Evolutionary conservation across 2,888 invertebrate species (phyloP), one percentile per base, ranked within the genome.

Genomic region (Laspeyria flexula): DNA sequence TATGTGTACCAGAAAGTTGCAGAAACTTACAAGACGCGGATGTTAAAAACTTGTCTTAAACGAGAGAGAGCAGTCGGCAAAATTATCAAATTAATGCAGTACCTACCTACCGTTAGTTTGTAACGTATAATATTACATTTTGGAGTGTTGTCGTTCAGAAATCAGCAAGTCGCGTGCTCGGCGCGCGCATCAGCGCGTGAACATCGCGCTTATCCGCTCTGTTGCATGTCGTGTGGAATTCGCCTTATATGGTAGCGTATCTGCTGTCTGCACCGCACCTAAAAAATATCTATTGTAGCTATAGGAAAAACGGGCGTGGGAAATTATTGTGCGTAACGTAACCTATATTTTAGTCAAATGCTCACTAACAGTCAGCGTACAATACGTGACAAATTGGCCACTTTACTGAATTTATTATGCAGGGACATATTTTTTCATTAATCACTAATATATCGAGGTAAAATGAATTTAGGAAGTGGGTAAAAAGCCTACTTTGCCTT

Each of bases 221-320:
- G 75, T 56, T 76, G 79, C 74, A 69, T 77, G 69, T 64, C 71
- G 76, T 68, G 71, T 73, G 84, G 85, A 83, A 88, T 87, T 85
- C 86, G 69, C 90, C 90, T 75, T 89, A 88, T 89, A 89, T 86
- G 88, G 88, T 74, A 73, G 60, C 71, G 64, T 69, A 63, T 71
- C 59, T 58, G 52, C 55, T 58, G 64, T 69, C 55, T 66, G 57
- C 55, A 71, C 79, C 77, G 59, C 77, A 47, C 81, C 78, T 75
- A 64, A 60, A 60, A 61, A 59, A 55, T 39, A 39, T 57, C 58
- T 61, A 75, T 79, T 82, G 76, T 77, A 70, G 64, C 49, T 37
- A 54, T 42, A 52, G 51, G 60, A 65, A 73, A 74, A 79, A 76
- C 71, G 75, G 82, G 80, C 80, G 82, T 80, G 86, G 76, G 81